phyloP scores from a whole-genome alignment of 2,888 invertebrate species.

The Atethmia centrago region DNA sequence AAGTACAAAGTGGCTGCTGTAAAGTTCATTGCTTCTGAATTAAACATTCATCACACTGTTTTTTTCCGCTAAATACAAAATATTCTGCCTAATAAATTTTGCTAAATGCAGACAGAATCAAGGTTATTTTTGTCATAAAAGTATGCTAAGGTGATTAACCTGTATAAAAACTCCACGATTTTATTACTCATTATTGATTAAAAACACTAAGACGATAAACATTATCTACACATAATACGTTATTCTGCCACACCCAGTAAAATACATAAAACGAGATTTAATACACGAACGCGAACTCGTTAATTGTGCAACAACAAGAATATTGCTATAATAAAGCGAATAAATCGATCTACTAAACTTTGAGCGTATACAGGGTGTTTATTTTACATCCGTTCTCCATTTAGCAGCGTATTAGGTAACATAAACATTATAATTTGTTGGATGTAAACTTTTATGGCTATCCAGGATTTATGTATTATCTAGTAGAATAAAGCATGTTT shows the following conservation, averaged over 20 bases:
- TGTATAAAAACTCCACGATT: constrained; percentile 10
- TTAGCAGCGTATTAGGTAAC: constrained; percentile 41
- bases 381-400: constrained; percentile 52
- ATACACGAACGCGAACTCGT: constrained; percentile 43
- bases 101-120: neutral
- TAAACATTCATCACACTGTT: too few species aligned
- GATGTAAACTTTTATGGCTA: constrained; percentile 46
- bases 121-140: neutral
- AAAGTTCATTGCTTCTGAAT: too few species aligned
- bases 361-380: constrained; percentile 51
- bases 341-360: constrained; percentile 54
- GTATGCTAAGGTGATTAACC: constrained; percentile 33
- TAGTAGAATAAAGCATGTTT: constrained; percentile 48
- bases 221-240: constrained; percentile 34
- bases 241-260: constrained; percentile 41
- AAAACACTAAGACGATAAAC: constrained; percentile 41
- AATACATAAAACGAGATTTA: constrained; percentile 52
- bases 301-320: constrained; percentile 53
- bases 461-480: constrained; percentile 58
- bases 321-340: constrained; percentile 59
- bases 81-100: neutral
- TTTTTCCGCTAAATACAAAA: too few species aligned
- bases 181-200: constrained; percentile 24
- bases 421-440: constrained; percentile 57
- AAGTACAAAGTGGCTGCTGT: constrained; percentile 2